Base-by-base conservation (phyloP, 2,113 vertebrate genomes). In the Percina caprodes region DNA sequence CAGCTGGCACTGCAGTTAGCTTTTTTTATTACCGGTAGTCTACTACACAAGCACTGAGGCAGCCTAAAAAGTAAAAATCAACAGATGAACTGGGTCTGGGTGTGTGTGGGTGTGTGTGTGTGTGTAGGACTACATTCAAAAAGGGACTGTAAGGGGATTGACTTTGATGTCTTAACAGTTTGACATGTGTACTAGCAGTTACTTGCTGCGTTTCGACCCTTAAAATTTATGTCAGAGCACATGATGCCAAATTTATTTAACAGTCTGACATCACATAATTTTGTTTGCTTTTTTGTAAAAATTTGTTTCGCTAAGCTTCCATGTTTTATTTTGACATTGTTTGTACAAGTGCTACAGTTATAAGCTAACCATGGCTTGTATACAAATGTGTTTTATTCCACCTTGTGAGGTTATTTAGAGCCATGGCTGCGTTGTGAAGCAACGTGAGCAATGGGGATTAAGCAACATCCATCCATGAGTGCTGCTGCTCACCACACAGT, bases 401-500 rank as follows among this genome's bases (percentile, higher is more conserved):
- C 69, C n/a, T 42, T 73, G 12, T 59, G 69, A 45, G 54, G 26
- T 52, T 18, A 33, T 71, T 69, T 59, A 19, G 7, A 56, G 48
- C 33, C 9, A 2, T 10, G 71, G 54, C 42, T 51, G 70, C 8
- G 3, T 19, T 51, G 18, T 33, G 33, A 80, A 46, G 26, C 69
- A 71, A 67, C 42, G 3, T 35, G 9, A 83, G 19, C 42, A 24
- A 15, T 9, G 59, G 18, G 56, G 56, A 79, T 78, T 63, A 73
- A 86, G 69, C 77, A 54, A 24, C 65, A 59, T 62, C 45, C 48
- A 18, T 65, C 70, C 24, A 39, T 3, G 33, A 48, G 74, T 7
- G 35, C 66, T 48, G 24, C 30, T 35, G 59, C 96, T 96, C 89
- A 99, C 98, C 97, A 99, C 98, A 2, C 98, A 99, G 93, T 99